A percentile compares a stretch with the other conserved stretches of the same genome.
Conservation (phyloP, 2,888 invertebrate genomes). For the Drosophila nr. perissopoda region DNA sequence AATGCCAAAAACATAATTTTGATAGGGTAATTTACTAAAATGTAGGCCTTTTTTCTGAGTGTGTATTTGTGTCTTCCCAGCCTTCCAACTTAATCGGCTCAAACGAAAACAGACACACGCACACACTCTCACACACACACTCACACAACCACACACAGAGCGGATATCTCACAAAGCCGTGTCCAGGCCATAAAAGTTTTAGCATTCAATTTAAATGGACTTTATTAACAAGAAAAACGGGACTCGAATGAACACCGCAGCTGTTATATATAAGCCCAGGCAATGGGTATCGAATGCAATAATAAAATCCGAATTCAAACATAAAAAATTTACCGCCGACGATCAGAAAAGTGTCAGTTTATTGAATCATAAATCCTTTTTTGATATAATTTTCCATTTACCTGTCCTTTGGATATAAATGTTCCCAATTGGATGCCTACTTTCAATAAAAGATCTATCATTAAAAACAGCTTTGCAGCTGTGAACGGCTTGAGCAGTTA, state of each 20-base stretch:
- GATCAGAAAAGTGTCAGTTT: background rate
- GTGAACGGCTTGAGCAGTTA: background rate
- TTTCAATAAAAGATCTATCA: slow-evolving; percentile 8
- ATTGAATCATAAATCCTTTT: background rate
- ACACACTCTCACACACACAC: background rate
- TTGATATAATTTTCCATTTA: background rate
- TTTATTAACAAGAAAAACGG: slow-evolving; percentile 9
- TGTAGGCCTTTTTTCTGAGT: background rate
- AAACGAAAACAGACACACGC: slow-evolving; percentile 5
- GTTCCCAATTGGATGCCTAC: slow-evolving; percentile 6
- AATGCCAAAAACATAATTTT: background rate
- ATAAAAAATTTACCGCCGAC: background rate
- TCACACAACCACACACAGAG: background rate
- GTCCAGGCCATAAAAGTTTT: slow-evolving; percentile 36
- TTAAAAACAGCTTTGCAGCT: slow-evolving; percentile 11
- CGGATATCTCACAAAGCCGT: slow-evolving; percentile 6
- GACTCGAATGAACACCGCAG: background rate
- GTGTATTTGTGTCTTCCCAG: background rate
- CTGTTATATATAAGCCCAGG: background rate
- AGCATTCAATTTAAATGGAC: slow-evolving; percentile 50
- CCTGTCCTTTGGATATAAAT: background rate
- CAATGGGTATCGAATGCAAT: background rate
- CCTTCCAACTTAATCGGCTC: slow-evolving; percentile 30
- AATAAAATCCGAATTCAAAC: background rate
- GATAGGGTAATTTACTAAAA: background rate